Conservation (phyloP, 30 jellyfish, hydroid and myxozoan species). For the Hydra vulgaris region DNA sequence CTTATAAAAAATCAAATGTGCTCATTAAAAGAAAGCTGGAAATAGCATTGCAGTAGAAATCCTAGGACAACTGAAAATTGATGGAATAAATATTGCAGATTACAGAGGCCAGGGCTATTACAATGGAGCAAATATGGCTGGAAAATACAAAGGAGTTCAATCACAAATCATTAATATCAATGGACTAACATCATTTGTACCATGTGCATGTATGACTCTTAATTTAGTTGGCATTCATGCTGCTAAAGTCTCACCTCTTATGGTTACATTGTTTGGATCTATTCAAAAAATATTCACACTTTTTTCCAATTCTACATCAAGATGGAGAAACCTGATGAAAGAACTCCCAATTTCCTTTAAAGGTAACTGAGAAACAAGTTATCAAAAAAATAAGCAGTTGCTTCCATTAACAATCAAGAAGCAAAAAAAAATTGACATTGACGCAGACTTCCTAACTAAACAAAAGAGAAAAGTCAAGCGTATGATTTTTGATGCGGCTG, state of each 20-base stretch:
- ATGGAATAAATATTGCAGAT: background rate
- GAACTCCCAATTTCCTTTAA: no score
- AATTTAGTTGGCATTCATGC: background rate
- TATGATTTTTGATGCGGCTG: background rate
- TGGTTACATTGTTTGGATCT: background rate
- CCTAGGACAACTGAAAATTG: background rate
- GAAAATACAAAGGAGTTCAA: background rate
- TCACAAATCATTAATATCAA: background rate
- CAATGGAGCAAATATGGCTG: background rate
- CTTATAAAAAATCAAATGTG: background rate
- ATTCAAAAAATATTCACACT: no score
- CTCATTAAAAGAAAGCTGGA: background rate
- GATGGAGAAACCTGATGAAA: no score
- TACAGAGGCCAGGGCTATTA: background rate
- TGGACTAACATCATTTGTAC: background rate
- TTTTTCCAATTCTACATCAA: no score
- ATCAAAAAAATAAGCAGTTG: no score
- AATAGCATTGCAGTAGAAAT: background rate
- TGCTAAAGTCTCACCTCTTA: background rate
- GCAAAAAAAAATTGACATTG: background rate
- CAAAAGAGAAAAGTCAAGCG: background rate
- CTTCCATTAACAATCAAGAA: background rate
- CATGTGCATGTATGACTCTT: background rate
- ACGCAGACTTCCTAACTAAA: background rate
- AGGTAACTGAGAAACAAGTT: background rate